Percentiles rank a stretch among this genome's conserved stretches.
phyloP scores from a whole-genome alignment of 2,888 invertebrate species.

The Lapara coniferarum region DNA sequence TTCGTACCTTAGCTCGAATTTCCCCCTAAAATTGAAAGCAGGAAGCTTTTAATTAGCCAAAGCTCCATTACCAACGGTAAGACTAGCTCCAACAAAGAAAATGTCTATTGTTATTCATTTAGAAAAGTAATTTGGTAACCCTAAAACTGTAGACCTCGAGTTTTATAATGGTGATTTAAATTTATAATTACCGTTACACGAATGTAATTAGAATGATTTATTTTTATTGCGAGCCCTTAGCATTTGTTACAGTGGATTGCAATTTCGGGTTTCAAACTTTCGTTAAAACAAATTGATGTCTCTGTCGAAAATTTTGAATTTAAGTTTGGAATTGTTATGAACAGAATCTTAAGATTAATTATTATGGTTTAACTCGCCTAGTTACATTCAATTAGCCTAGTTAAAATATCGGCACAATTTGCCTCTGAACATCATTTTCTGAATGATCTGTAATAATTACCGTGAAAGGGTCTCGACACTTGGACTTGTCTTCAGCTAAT shows the following conservation, averaged over 20 bases:
- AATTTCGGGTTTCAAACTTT: background rate
- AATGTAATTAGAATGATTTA: constrained; percentile 3
- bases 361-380: too few relatives aligned
- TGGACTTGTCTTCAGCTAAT: too few relatives aligned
- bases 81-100: constrained; percentile 19
- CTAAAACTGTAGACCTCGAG: constrained; percentile 11
- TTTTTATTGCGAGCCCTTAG: background rate
- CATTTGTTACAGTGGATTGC: background rate
- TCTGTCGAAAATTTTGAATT: too few relatives aligned
- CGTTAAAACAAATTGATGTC: background rate
- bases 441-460: too few relatives aligned
- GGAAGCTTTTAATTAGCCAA: constrained; percentile 25
- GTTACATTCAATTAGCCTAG: too few relatives aligned
- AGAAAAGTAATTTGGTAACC: constrained; percentile 16
- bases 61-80: constrained; percentile 12
- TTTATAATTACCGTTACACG: background rate
- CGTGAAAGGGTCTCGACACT: too few relatives aligned
- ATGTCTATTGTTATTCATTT: constrained; percentile 18
- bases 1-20: constrained; percentile 2
- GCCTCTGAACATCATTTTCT: too few relatives aligned
- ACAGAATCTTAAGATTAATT: too few relatives aligned
- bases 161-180: constrained; percentile 11
- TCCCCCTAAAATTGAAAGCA: constrained; percentile 6
- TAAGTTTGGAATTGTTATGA: too few relatives aligned
- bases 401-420: too few relatives aligned